A percentile compares a stretch with the other conserved stretches of the same genome.
These are phyloP conservation scores for Asteroscopus sphinx DNA, from an alignment of 2,888 invertebrate species.

Conservation along the genomic window DNA sequence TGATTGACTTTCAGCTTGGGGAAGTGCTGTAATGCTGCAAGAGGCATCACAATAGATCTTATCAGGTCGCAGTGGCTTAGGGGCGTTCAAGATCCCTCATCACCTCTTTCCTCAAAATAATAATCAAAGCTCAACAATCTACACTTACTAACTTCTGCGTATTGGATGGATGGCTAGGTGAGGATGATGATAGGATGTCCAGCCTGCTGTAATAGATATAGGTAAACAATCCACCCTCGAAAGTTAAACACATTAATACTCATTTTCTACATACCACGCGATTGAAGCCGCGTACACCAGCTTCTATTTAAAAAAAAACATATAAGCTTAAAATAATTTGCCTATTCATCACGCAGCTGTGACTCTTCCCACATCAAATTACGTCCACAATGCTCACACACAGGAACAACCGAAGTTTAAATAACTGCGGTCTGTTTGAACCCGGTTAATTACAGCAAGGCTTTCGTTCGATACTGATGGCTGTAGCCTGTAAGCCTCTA, in stretches of 20 bases:
- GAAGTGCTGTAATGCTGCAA: too few relatives aligned
- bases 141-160: conserved; percentile 10
- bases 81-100: too few relatives aligned
- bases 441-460: conserved; percentile 29
- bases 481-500: conserved; percentile 8
- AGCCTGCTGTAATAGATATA: conserved; percentile 24
- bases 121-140: too few relatives aligned
- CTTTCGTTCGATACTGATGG: conserved; percentile 26
- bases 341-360: background rate
- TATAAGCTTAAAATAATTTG: background rate
- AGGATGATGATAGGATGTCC: too few relatives aligned
- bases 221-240: conserved; percentile 13
- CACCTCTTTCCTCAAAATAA: too few relatives aligned
- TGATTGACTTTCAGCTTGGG: too few relatives aligned
- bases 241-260: too few relatives aligned
- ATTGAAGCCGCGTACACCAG: background rate
- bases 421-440: conserved; percentile 23
- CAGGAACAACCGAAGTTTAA: conserved; percentile 22
- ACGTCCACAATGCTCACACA: conserved; percentile 2
- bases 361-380: conserved; percentile 10
- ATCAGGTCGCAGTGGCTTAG: too few relatives aligned
- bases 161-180: too few relatives aligned
- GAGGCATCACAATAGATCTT: too few relatives aligned
- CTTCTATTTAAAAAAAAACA: background rate
- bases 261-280: too few relatives aligned